Percentiles rank a stretch among this genome's conserved stretches.
Evolutionary conservation across 2,797 vertebrate species (phyloP).

Genomic region (Rhodeus uyekii): DNA sequence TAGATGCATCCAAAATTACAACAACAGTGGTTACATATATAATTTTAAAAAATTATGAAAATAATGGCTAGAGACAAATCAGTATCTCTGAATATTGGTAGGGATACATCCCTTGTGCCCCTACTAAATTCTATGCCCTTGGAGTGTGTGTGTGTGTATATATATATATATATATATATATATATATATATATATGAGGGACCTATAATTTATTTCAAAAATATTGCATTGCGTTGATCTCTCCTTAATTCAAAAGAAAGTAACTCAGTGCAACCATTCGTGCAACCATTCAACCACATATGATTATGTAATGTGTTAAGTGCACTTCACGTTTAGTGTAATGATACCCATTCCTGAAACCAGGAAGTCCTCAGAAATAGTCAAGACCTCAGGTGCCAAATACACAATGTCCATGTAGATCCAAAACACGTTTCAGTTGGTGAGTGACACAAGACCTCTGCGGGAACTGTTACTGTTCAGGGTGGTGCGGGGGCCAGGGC

Average conservation of each 20-base stretch:
- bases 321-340: neutral
- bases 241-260: neutral
- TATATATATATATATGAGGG: too few relatives aligned
- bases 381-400: neutral
- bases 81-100: too few relatives aligned
- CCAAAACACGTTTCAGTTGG: slow-evolving; percentile 2
- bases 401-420: neutral
- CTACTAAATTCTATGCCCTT: too few relatives aligned
- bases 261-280: too few relatives aligned
- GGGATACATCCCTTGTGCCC: too few relatives aligned
- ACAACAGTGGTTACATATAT: too few relatives aligned
- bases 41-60: too few relatives aligned
- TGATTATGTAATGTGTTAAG: neutral
- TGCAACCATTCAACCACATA: neutral
- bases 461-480: slow-evolving; percentile 20
- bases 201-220: neutral
- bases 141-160: too few relatives aligned
- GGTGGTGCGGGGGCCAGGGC: neutral
- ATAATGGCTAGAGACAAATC: too few relatives aligned
- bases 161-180: too few relatives aligned
- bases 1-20: too few relatives aligned
- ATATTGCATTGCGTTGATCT: neutral
- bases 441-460: neutral
- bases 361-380: slow-evolving; percentile 18
- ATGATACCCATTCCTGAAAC: slow-evolving; percentile 3